Evolutionary conservation across 2,888 invertebrate species (phyloP).

Genomic region (Myopa tessellatipennis): DNA sequence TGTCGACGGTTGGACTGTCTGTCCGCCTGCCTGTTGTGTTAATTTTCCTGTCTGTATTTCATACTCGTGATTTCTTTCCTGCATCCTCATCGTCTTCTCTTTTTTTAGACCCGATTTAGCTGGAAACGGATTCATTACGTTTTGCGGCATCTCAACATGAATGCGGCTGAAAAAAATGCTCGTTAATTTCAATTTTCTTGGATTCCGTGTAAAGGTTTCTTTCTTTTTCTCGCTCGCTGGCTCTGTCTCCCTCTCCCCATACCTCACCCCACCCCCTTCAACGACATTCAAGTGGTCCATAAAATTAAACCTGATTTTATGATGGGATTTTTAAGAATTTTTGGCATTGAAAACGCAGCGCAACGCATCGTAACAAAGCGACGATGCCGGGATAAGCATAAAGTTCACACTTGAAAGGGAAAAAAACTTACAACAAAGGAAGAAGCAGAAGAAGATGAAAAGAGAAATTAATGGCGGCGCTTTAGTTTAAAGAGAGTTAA

Average conservation of each 20-base stretch:
- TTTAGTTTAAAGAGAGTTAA: not conserved
- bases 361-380: not conserved
- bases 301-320: constrained; percentile 19
- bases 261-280: not conserved
- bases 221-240: not conserved
- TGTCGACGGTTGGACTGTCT: not conserved
- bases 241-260: not conserved
- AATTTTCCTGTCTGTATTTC: not conserved
- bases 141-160: constrained; percentile 10
- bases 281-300: not conserved
- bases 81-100: too few relatives aligned
- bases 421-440: not conserved
- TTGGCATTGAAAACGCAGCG: constrained; percentile 12
- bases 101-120: not conserved
- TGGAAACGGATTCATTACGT: constrained; percentile 18
- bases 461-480: constrained; percentile 15
- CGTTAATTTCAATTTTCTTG: constrained; percentile 26
- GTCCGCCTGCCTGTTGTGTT: not conserved
- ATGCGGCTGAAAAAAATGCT: constrained; percentile 5
- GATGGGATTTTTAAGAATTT: constrained; percentile 8
- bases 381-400: not conserved
- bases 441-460: not conserved
- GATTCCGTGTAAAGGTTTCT: not conserved
- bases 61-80: too few relatives aligned
- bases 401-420: constrained; percentile 17